Evolutionary conservation across 2,888 invertebrate species (phyloP).

Genomic region (Fragum whitleyi): DNA sequence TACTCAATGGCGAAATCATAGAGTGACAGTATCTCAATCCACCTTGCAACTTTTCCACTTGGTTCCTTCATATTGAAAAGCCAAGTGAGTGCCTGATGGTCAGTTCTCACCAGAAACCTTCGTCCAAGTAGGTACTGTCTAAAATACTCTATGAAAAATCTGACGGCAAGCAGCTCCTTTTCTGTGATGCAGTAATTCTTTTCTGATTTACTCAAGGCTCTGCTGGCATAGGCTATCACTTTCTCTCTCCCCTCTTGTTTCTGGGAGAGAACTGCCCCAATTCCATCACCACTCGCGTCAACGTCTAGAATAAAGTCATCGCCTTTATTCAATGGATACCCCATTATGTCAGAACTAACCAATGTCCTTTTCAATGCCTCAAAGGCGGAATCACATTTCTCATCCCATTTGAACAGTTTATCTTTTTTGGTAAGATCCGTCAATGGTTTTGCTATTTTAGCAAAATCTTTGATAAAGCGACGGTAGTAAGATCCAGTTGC

Average conservation of each 20-base stretch:
- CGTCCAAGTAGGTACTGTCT: constrained; percentile 49
- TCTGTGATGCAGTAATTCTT: constrained; percentile 50
- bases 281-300: constrained; percentile 44
- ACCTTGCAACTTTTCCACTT: constrained; percentile 50
- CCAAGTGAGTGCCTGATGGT: constrained; percentile 52
- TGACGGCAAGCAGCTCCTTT: too few relatives aligned
- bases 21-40: constrained; percentile 49
- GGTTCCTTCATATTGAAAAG: constrained; percentile 58
- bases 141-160: constrained; percentile 41
- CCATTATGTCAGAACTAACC: constrained; percentile 45
- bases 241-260: constrained; percentile 37
- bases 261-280: constrained; percentile 61
- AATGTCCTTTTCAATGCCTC: constrained; percentile 32
- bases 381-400: constrained; percentile 43
- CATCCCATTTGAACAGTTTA: constrained; percentile 21
- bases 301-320: constrained; percentile 50
- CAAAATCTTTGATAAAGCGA: constrained; percentile 12
- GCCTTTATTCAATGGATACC: constrained; percentile 47
- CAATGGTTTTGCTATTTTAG: constrained; percentile 29
- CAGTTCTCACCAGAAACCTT: constrained; percentile 39
- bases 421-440: constrained; percentile 30
- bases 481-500: not conserved
- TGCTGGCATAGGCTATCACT: constrained; percentile 48
- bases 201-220: constrained; percentile 52
- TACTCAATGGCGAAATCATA: constrained; percentile 58